Evolutionary conservation across 1,140 invertebrate species (phyloP), one percentile per base, ranked within the genome.

Genomic region (Drosophila mayri): DNA sequence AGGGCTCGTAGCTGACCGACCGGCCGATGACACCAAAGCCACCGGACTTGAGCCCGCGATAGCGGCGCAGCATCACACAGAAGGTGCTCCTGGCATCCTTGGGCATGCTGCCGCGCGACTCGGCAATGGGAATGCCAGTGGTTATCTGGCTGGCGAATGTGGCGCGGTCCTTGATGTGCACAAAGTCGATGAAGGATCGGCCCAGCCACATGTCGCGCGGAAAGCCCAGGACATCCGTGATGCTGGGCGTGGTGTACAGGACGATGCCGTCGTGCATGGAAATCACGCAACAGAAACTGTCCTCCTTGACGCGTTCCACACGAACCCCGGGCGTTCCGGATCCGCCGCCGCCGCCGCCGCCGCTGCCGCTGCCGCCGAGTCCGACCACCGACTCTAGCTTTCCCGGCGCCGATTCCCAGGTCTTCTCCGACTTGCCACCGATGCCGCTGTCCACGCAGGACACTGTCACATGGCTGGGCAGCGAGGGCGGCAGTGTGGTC

Each of bases 171-270:
- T 95, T 96, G 0, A 95, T 95, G 93, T 97, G 96, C 1, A 98
- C 94, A 82, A 97, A 98, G 82, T 98, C 96, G 57, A 97, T 96
- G 80, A 98, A 97, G 4, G 96, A 97, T 47, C 96, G 93, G 7
- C 97, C 97, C n/a, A 97, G 93, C 96, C 96, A 97, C 94, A 97
- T 96, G 61, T 98, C 96, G 76, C 96, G 95, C 0, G 96, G 95
- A 88, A 96, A 98, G 16, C 96, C 97, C 25, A 98, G 93, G n/a
- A 95, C 93, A 6, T 95, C 93, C 0, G 95, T 95, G 35, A 97
- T 93, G 32, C 94, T 95, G 11, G 95, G 91, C 4, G 97, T 96
- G 30, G 96, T 96, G 78, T 96, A 96, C 62, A 97, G 93, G 0
- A 98, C 96, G 2, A 96, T 93, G 18, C 97, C 97, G 78, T 97